Percentiles rank a stretch among this genome's conserved stretches.
Evolutionary conservation across 2,888 invertebrate genomes (phyloP).

Genomic region (Auanema sp.): DNA sequence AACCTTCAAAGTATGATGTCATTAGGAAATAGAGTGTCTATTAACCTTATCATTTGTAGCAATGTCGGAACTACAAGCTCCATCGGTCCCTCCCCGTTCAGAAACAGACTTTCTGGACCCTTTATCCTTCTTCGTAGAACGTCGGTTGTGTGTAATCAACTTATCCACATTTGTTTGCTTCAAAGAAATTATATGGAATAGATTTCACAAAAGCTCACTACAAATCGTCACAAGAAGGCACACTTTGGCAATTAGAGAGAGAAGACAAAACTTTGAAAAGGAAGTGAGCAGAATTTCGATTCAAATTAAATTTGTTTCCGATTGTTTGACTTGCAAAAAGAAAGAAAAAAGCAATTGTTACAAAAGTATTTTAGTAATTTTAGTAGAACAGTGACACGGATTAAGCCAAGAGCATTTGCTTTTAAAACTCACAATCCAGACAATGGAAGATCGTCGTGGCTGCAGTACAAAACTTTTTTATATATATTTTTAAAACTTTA

Average conservation of each 20-base stretch:
- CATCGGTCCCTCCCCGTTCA: slow-evolving; percentile 13
- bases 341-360: not conserved
- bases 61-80: slow-evolving; percentile 26
- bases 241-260: not conserved
- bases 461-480: slow-evolving; percentile 11
- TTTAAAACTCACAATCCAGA: slow-evolving; percentile 43
- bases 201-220: not conserved
- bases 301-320: not conserved
- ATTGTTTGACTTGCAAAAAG: not conserved
- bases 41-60: slow-evolving; percentile 21
- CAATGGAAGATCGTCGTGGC: slow-evolving; percentile 25
- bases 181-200: slow-evolving; percentile 13
- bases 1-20: slow-evolving; percentile 59
- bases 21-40: not conserved
- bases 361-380: too few relatives aligned
- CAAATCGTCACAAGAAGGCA: slow-evolving; percentile 4
- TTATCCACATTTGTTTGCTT: slow-evolving; percentile 63
- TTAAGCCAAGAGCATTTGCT: slow-evolving; percentile 1
- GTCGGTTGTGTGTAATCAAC: slow-evolving; percentile 52
- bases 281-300: too few relatives aligned
- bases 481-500: not conserved
- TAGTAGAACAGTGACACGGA: too few relatives aligned
- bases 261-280: not conserved
- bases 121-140: slow-evolving; percentile 55
- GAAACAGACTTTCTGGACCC: slow-evolving; percentile 30